Conservation (phyloP, 2,888 invertebrate genomes). For the Minunthozetes semirufus region DNA sequence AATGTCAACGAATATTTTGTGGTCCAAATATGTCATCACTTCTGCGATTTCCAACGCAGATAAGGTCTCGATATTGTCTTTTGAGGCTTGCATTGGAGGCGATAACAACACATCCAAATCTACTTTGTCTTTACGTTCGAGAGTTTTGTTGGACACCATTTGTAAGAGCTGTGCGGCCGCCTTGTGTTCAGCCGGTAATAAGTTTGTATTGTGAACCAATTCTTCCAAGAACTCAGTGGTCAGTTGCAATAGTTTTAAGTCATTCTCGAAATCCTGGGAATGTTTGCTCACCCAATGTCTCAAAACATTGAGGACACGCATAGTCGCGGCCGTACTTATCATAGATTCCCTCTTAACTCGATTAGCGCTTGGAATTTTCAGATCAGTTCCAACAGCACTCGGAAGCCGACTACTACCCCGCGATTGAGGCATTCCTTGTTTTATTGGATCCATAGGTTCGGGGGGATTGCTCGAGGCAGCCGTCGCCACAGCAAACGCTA, state of each 20-base stretch:
- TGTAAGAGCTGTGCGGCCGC: slow-evolving; percentile 73
- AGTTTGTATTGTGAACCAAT: slow-evolving; percentile 67
- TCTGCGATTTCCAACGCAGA: slow-evolving; percentile 86
- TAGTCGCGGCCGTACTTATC: slow-evolving; percentile 85
- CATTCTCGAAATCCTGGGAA: slow-evolving; percentile 73
- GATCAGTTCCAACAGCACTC: slow-evolving; percentile 47
- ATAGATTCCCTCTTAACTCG: slow-evolving; percentile 58
- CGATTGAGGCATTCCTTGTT: slow-evolving; percentile 41
- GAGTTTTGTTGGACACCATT: slow-evolving; percentile 65
- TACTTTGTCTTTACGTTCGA: slow-evolving; percentile 56
- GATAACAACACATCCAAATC: slow-evolving; percentile 64
- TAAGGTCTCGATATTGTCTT: slow-evolving; percentile 73
- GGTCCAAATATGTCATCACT: slow-evolving; percentile 83
- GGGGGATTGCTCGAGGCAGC: slow-evolving; percentile 77
- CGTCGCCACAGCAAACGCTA: slow-evolving; percentile 81
- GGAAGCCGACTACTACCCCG: slow-evolving; percentile 45
- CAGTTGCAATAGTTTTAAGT: slow-evolving; percentile 63
- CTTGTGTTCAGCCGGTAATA: slow-evolving; percentile 80
- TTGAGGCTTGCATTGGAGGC: slow-evolving; percentile 63
- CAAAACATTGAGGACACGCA: slow-evolving; percentile 81
- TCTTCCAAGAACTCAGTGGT: slow-evolving; percentile 82
- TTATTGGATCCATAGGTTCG: slow-evolving; percentile 51
- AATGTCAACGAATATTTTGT: slow-evolving; percentile 78
- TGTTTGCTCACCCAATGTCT: slow-evolving; percentile 89
- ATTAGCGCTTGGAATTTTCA: slow-evolving; percentile 44